Percentiles rank a stretch among this genome's conserved stretches.
phyloP scores from a whole-genome alignment of 2,113 vertebrate species.

The Alexandromys fortis region DNA sequence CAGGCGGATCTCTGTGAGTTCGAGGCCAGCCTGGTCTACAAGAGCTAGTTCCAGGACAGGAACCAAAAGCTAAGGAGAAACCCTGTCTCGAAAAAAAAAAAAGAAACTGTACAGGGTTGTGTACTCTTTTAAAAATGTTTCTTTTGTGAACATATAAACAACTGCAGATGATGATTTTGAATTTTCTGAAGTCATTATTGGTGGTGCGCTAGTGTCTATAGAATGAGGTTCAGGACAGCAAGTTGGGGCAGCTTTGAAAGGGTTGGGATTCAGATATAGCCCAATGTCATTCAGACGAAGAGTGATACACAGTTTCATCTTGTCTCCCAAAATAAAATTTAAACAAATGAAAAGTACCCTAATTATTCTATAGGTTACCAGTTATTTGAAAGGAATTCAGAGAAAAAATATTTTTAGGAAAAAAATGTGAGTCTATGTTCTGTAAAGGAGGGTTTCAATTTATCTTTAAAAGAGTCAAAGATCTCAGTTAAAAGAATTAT shows the following conservation, averaged over 20 bases:
- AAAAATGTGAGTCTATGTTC: not conserved
- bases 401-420: not conserved
- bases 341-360: not conserved
- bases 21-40: too few species aligned
- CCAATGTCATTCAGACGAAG: not conserved
- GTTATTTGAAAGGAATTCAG: conserved; percentile 13
- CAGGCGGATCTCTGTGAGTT: too few species aligned
- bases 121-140: not conserved
- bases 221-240: not conserved
- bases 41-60: too few species aligned
- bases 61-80: too few species aligned
- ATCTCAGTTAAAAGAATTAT: not conserved
- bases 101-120: not conserved
- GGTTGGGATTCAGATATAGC: not conserved
- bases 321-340: conserved; percentile 5
- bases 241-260: not conserved
- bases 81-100: too few species aligned
- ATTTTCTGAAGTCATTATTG: not conserved
- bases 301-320: not conserved
- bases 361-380: not conserved
- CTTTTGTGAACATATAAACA: not conserved
- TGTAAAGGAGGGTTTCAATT: conserved; percentile 9
- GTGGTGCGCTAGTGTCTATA: not conserved
- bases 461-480: not conserved
- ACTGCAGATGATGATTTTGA: not conserved